These are phyloP conservation scores for Tinea semifulvella DNA, from an alignment of 2,888 invertebrate genomes.

Conservation along the genomic window DNA sequence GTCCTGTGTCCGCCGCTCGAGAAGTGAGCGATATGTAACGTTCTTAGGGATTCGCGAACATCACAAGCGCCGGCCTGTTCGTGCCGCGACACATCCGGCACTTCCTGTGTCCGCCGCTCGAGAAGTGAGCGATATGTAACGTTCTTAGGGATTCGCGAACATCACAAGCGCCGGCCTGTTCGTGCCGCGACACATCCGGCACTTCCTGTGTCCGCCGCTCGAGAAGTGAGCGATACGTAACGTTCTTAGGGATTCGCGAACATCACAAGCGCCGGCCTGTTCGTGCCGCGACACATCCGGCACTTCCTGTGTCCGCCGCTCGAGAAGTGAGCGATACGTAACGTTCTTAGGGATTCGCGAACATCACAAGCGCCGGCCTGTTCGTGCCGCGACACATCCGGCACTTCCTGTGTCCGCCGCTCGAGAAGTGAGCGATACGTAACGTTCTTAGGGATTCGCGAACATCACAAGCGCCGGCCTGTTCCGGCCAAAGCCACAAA, in stretches of 20 bases:
- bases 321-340: too few species aligned
- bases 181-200: slow-evolving; percentile 76
- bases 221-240: too few species aligned
- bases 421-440: too few species aligned
- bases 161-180: slow-evolving; percentile 72
- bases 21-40: too few species aligned
- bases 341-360: too few species aligned
- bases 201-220: slow-evolving; percentile 74
- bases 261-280: slow-evolving; percentile 70
- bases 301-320: slow-evolving; percentile 76
- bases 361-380: too few species aligned
- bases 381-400: slow-evolving; percentile 77
- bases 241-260: slow-evolving; percentile 60
- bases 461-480: too few species aligned
- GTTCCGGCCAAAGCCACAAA: too few species aligned
- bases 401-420: slow-evolving; percentile 74
- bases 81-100: slow-evolving; percentile 78
- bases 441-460: too few species aligned
- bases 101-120: slow-evolving; percentile 73
- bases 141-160: too few species aligned
- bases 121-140: too few species aligned
- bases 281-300: slow-evolving; percentile 76
- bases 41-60: too few species aligned
- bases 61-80: slow-evolving; percentile 70
- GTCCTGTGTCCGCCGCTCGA: slow-evolving; percentile 75